Evolutionary conservation across 2,797 vertebrate species (phyloP).

Genomic region (Malacoctenus gilli): DNA sequence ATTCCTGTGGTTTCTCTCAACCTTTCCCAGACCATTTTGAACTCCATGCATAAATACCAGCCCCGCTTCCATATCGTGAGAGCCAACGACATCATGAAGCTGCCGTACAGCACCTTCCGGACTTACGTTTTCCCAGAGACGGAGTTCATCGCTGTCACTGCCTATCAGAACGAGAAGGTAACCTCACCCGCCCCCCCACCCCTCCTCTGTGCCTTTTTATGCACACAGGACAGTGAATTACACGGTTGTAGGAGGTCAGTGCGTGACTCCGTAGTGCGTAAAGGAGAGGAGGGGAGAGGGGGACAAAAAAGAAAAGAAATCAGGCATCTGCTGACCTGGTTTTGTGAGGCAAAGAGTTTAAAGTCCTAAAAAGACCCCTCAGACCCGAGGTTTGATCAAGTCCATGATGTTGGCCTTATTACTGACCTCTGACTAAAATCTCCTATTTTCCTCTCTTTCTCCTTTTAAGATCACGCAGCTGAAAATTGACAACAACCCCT

Average conservation of each 20-base stretch:
- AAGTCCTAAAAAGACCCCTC: too few species aligned
- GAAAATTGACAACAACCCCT: conserved; percentile 98
- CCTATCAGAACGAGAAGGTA: conserved; percentile 99
- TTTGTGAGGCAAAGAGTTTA: too few species aligned
- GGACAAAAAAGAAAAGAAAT: too few species aligned
- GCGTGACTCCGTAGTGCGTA: too few species aligned
- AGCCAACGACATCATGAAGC: conserved; percentile 94
- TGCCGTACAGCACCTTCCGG: conserved; percentile 94
- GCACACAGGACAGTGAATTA: not conserved
- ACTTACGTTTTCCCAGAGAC: conserved; percentile 97
- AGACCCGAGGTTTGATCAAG: too few species aligned
- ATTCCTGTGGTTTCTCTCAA: too few species aligned
- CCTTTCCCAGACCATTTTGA: conserved; percentile 91
- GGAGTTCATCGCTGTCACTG: conserved; percentile 96
- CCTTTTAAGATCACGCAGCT: conserved; percentile 88
- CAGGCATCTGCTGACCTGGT: too few species aligned
- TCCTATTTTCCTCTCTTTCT: too few species aligned
- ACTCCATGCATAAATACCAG: conserved; percentile 98
- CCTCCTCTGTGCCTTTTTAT: too few species aligned
- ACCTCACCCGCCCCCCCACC: conserved; percentile 6
- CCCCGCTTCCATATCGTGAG: conserved; percentile 94
- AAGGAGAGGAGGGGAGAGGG: too few species aligned
- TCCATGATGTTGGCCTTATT: too few species aligned
- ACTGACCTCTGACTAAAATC: too few species aligned
- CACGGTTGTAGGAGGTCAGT: not conserved